A percentile compares a stretch with the other conserved stretches of the same genome.
Evolutionary conservation across 2,113 vertebrate genomes (phyloP).

Genomic region (Rutilus rutilus): DNA sequence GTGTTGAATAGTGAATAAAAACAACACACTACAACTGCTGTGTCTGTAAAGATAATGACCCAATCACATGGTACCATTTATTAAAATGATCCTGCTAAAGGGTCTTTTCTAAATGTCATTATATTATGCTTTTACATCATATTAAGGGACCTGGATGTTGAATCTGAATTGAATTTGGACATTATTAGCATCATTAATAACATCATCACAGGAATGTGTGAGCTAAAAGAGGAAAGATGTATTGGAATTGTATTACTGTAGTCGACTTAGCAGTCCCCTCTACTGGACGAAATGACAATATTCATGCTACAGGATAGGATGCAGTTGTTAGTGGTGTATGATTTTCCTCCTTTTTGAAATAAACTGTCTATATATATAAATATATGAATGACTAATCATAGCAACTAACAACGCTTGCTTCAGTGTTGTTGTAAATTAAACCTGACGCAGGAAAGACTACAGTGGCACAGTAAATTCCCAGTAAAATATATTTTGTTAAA

Average conservation of each 20-base stretch:
- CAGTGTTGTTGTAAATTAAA: background rate
- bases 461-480: background rate
- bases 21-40: too few species aligned
- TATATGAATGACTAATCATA: background rate
- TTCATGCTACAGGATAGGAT: conserved; percentile 40
- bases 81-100: too few species aligned
- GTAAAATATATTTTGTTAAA: background rate
- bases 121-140: too few species aligned
- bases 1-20: too few species aligned
- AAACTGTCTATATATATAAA: background rate
- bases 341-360: background rate
- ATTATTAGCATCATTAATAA: too few species aligned
- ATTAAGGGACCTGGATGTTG: too few species aligned
- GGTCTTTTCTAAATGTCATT: too few species aligned
- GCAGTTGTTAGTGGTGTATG: background rate
- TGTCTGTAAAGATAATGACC: too few species aligned
- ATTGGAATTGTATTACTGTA: background rate
- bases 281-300: conserved; percentile 59
- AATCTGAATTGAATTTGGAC: too few species aligned
- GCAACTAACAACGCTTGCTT: background rate
- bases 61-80: too few species aligned
- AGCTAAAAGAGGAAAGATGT: background rate
- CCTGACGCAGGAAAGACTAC: background rate
- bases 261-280: conserved; percentile 65
- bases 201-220: background rate